Base-by-base conservation (phyloP, 2,797 vertebrate genomes). In the Octomys mimax region DNA sequence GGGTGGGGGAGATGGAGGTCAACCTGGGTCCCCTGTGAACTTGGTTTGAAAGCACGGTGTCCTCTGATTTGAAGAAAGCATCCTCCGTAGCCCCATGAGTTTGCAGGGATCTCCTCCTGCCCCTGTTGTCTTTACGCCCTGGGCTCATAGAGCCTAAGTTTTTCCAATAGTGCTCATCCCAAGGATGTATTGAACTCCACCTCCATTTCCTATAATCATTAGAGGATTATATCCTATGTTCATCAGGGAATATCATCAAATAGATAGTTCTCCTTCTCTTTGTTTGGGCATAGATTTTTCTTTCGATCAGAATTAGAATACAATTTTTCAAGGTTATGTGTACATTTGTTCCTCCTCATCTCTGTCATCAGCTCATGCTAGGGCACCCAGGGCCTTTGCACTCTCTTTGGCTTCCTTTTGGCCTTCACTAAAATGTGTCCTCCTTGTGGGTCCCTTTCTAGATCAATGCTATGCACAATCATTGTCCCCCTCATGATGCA, bases 31-130 rank as follows among this genome's bases (percentile, higher is more conserved):
- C 33, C 6, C 21, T 2, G 2, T 7, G 36, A 79, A 86, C 16
- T 8, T 3, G 11, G 13, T 71, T 31, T 31, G 0, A 24, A n/a
- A 8, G 19, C 0, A 0, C 0, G 13, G 9, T 2, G 52, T 33
- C 85, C 49, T 66, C 13, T 22, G 64, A 66, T 33, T 66, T 16
- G 14, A 73, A 11, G 0, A 28, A 36, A 82, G 10, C 1, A 3
- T 21, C 61, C 8, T 4, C 10, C 0, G 54, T 26, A 52, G 9
- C 6, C 4, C 2, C 19, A 6, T 8, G 26, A 18, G 57, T 26
- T 42, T n/a, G 0, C 0, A 59, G 46, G 21, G 31, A 59, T 24
- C 21, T 57, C 19, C 13, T 28, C 1, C 14, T 5, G 18, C 18
- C 24, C 28, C 49, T 49, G 73, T 78, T 66, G 12, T 19, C 68